These are phyloP conservation scores for Cheilosia vernalis DNA, from an alignment of 2,888 invertebrate genomes.

Conservation along the genomic window DNA sequence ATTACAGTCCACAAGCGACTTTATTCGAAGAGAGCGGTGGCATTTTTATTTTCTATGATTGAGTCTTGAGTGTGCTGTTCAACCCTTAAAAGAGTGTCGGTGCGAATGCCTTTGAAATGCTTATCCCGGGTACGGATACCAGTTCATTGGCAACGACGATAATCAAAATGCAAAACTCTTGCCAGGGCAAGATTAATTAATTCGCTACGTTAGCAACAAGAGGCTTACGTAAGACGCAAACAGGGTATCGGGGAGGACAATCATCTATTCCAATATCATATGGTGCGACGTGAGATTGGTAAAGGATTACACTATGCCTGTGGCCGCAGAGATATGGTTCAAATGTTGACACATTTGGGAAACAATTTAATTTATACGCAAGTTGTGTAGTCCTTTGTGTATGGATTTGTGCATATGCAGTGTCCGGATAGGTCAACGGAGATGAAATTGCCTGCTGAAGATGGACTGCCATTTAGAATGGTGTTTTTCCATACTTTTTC, in stretches of 20 bases:
- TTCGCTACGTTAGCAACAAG: constrained; percentile 41
- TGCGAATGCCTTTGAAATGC: constrained; percentile 51
- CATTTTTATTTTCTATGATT: not conserved
- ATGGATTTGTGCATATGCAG: not conserved
- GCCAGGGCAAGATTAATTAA: constrained; percentile 57
- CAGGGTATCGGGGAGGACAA: not conserved
- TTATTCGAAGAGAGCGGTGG: not conserved
- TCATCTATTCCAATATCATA: constrained; percentile 23
- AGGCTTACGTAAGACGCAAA: constrained; percentile 49
- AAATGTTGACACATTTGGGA: constrained; percentile 50
- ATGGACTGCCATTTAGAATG: too few relatives aligned
- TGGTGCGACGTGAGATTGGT: constrained; percentile 2
- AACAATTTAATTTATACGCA: constrained; percentile 62
- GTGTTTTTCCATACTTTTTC: too few relatives aligned
- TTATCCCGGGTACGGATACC: constrained; percentile 33
- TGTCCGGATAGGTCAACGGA: not conserved
- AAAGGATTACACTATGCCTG: constrained; percentile 58
- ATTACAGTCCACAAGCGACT: constrained; percentile 1
- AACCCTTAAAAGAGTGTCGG: constrained; percentile 29
- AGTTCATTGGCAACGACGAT: not conserved
- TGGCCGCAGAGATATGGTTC: constrained; percentile 61
- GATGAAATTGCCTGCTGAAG: not conserved
- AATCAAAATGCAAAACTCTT: constrained; percentile 27
- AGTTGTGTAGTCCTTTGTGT: not conserved
- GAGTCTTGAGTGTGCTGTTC: constrained; percentile 2